These are phyloP conservation scores for Mungos mungo DNA, from an alignment of 2,113 vertebrate species.

Conservation along the genomic window DNA sequence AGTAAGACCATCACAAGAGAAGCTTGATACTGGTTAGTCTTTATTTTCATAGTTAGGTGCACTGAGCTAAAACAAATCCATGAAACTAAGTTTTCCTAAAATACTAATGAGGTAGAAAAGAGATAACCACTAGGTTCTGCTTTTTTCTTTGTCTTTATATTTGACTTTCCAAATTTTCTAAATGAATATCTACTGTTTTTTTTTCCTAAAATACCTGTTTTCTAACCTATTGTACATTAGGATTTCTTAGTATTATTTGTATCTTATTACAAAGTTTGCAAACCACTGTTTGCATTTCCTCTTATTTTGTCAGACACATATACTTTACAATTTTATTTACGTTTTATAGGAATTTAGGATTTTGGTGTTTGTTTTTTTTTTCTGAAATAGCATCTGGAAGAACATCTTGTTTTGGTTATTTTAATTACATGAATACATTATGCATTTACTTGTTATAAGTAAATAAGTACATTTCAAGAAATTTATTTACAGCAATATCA, in stretches of 20 bases:
- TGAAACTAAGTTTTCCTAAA: background rate
- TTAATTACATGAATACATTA: background rate
- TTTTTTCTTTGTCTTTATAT: background rate
- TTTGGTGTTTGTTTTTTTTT: background rate
- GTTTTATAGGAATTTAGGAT: background rate
- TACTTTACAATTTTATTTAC: background rate
- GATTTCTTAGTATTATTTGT: background rate
- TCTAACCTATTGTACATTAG: background rate
- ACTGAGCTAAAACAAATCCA: conserved; percentile 14
- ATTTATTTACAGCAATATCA: background rate
- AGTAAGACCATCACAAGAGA: background rate
- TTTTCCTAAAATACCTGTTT: background rate
- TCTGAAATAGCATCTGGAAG: background rate
- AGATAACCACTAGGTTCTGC: background rate
- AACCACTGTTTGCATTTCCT: background rate
- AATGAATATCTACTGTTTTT: background rate
- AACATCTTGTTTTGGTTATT: background rate
- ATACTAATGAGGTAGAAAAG: background rate
- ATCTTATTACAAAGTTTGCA: background rate
- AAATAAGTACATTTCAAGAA: background rate
- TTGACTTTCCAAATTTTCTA: background rate
- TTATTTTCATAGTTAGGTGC: background rate
- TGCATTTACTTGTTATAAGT: background rate
- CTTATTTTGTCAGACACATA: background rate
- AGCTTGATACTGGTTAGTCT: background rate